Base-by-base conservation (phyloP, 2,797 vertebrate genomes). In the Psittacula derbiana region DNA sequence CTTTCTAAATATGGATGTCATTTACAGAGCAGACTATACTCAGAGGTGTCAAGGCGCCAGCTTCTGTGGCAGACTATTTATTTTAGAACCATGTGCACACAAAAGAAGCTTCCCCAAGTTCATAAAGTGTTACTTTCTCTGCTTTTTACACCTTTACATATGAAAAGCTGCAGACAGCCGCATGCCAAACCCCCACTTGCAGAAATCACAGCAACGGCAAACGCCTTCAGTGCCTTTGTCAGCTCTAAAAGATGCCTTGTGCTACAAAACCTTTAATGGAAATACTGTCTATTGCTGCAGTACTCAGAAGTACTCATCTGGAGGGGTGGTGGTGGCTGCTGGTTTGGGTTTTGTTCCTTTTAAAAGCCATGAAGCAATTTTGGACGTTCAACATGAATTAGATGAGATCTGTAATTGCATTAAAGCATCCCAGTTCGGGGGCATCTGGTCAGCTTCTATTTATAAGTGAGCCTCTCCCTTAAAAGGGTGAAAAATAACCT, bases 51-150 rank as follows among this genome's bases (percentile, higher is more conserved):
- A 74, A 82, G 62, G 81, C 25, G 3, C 78, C 94, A 86, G 6
- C 71, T 96, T 53, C 75, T 52, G 67, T 53, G 91, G 90, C 19
- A 93, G 89, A 84, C 90, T 85, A 55, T 76, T 78, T 85, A 85
- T 93, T 93, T 91, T 61, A 72, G 72, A 93, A 80, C 70, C 88
- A 72, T 36, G 69, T 61, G 49, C 84, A 76, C 86, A 92, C 89
- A 93, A 81, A 92, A 87, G 89, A 87, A 88, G 40, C 3, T 43
- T 47, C 76, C 88, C 49, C 65, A 38, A 16, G 38, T 62, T 91
- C 84, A 80, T 8, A 2, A 60, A 71, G 71, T 52, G 62, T 27
- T 62, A 20, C 8, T 43, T 44, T 33, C 53, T 14, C 17, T 7
- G 6, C 12, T 18, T 41, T n/a, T 33, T 79, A 61, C 75, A 78